These are phyloP conservation scores for Oreocharis arfaki DNA, from an alignment of 2,113 vertebrate genomes.

Conservation along the genomic window DNA sequence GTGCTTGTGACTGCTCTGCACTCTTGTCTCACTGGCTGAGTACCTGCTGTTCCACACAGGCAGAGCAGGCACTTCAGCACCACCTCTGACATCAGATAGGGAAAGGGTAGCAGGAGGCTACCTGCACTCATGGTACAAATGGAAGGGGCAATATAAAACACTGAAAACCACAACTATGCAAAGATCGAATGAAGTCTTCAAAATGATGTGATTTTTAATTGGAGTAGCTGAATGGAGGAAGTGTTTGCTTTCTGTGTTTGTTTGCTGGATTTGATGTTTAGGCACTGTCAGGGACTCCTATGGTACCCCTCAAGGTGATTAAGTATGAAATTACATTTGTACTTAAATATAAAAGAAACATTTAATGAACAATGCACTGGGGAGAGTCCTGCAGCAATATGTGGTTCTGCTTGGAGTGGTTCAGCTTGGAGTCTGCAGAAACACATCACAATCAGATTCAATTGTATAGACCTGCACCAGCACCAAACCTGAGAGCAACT, in stretches of 20 bases:
- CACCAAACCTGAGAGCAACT: background rate
- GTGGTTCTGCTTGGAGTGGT: background rate
- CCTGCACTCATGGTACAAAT: background rate
- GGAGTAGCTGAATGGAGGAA: background rate
- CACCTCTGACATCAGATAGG: background rate
- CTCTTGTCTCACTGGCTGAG: background rate
- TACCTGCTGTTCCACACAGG: background rate
- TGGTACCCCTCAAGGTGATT: background rate
- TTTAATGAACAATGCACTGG: background rate
- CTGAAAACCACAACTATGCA: background rate
- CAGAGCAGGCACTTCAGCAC: background rate
- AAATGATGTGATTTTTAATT: background rate
- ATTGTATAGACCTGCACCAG: background rate
- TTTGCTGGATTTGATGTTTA: background rate
- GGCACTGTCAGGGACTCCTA: background rate
- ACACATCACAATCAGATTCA: background rate
- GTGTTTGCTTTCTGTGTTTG: background rate
- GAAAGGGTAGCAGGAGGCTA: background rate
- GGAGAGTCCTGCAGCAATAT: background rate
- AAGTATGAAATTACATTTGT: background rate
- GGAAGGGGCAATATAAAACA: background rate
- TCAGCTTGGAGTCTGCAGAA: background rate
- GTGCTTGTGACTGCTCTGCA: background rate
- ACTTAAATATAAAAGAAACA: background rate
- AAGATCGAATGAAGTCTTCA: background rate